phyloP scores from a whole-genome alignment of 2,113 vertebrate species.

The Cynopterus brachyotis region DNA sequence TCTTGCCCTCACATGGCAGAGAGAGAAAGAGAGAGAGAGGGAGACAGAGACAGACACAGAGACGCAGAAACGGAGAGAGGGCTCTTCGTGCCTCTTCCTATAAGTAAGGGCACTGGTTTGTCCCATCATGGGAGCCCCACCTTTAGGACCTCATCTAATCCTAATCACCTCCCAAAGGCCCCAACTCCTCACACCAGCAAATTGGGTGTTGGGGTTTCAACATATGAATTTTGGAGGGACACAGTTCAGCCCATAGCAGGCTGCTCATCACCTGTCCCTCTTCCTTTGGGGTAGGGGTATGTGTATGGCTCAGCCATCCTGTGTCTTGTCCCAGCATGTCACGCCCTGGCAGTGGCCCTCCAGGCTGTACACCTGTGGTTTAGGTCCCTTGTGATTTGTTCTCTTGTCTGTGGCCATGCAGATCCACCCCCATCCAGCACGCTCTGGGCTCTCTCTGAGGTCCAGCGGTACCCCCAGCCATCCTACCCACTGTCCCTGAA shows the following conservation, averaged over 20 bases:
- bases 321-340: not conserved
- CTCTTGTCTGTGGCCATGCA: too few relatives aligned
- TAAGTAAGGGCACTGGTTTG: not conserved
- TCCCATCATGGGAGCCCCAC: not conserved
- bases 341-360: not conserved
- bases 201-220: not conserved
- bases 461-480: not conserved
- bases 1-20: not conserved
- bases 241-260: not conserved
- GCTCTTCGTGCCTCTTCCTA: not conserved
- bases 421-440: too few relatives aligned
- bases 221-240: not conserved
- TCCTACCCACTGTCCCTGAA: too few relatives aligned
- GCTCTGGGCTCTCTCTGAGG: not conserved
- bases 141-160: not conserved
- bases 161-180: not conserved
- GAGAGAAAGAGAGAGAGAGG: not conserved
- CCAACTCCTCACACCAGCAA: not conserved
- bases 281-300: not conserved
- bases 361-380: not conserved
- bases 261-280: not conserved
- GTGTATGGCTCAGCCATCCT: rapidly evolving
- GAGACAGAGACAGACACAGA: not conserved
- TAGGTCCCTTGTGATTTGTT: not conserved
- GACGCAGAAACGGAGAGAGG: not conserved